Percentiles rank a stretch among this genome's conserved stretches.
phyloP scores from a whole-genome alignment of 2,113 vertebrate genomes.

The Choloepus hoffmanni region DNA sequence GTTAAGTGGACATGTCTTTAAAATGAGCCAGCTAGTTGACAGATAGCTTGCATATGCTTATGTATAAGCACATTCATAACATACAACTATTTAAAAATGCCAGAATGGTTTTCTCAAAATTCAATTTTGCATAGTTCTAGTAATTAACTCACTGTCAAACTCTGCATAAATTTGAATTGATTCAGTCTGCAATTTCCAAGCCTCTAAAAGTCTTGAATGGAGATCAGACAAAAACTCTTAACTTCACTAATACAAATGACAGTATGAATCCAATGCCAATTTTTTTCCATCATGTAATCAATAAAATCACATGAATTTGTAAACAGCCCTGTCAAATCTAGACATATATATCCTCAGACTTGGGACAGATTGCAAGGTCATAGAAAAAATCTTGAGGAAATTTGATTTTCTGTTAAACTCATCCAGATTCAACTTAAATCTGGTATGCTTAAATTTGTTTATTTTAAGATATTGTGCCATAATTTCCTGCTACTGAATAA shows the following conservation, averaged over 20 bases:
- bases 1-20: conserved; percentile 76
- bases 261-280: conserved; percentile 39
- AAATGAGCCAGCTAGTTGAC: conserved; percentile 71
- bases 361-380: conserved; percentile 40
- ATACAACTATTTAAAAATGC: conserved; percentile 68
- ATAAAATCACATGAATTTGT: conserved; percentile 72
- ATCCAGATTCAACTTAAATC: conserved; percentile 32
- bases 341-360: conserved; percentile 7
- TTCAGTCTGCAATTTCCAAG: conserved; percentile 66
- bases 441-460: neutral
- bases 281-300: conserved; percentile 66
- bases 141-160: conserved; percentile 81
- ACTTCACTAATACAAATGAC: conserved; percentile 67
- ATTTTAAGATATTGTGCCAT: conserved; percentile 30
- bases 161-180: conserved; percentile 79
- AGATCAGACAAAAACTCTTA: conserved; percentile 77
- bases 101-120: conserved; percentile 77
- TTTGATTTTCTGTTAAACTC: conserved; percentile 37
- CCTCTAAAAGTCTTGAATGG: conserved; percentile 62
- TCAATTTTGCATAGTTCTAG: conserved; percentile 75
- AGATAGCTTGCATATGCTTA: conserved; percentile 79
- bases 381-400: neutral
- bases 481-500: conserved; percentile 61
- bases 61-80: conserved; percentile 64
- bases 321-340: conserved; percentile 67